Evolutionary conservation across 2,888 invertebrate genomes (phyloP), one percentile per base, ranked within the genome.

Genomic region (Erebia ligea): DNA sequence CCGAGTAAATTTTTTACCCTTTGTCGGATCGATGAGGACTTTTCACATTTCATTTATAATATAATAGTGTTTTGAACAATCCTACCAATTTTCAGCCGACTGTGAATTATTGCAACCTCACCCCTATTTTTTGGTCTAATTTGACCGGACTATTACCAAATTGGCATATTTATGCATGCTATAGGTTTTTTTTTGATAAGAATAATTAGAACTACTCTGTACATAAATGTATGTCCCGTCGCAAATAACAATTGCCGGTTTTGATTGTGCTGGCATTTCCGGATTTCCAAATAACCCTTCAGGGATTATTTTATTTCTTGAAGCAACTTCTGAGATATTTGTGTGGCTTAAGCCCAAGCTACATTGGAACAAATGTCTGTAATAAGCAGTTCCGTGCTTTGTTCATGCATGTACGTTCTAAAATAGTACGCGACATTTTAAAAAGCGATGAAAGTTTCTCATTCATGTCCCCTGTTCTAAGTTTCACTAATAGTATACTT

Each of bases 391-490:
- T 2, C 48, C 48, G 4, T 9, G 48, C 48, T 48, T 62, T 70
- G 2, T 40, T 50, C 57, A 70, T 67, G 13, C 58, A 45, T n/a
- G n/a, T n/a, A 9, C 63, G 17, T 70, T 70, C 70, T 10, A 68
- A 71, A 2, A 64, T 68, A 13, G 34, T 1, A 40, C 67, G n/a
- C 4, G 71, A 13, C 25, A 52, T 63, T 42, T 67, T 34, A 67
- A 71, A 71, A 6, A 68, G 17, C 5, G 58, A 48, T 15, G 64
- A 13, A 21, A 68, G 34, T 61, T 62, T 69, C 25, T 67, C 71
- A 69, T 73, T 71, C 17, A 67, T 75, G 13, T 75, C 71, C n/a
- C 71, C 72, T 15, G 69, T 68, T 63, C 74, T 67, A 19, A 69
- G 17, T 66, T 75, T 75, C 1, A 54, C 56, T 40, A 73, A 71